A percentile compares a stretch with the other conserved stretches of the same genome.
These are phyloP conservation scores for Thalpophila matura DNA, from an alignment of 2,888 invertebrate genomes.

Conservation along the genomic window DNA sequence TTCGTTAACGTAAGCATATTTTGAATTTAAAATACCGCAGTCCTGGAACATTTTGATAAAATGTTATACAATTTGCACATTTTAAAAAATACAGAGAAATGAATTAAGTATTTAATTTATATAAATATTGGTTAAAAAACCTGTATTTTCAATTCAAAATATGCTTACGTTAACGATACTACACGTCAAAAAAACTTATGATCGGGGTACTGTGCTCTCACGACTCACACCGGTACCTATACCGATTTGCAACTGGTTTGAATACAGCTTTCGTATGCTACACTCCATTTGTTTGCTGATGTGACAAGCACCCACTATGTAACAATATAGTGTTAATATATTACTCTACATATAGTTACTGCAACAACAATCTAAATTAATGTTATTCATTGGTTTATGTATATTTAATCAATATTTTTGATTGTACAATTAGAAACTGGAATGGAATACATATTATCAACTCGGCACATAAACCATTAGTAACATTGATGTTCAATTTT, in stretches of 20 bases:
- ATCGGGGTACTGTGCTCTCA: too few species aligned
- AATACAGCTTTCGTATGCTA: conserved; percentile 2
- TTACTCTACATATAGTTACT: conserved; percentile 65
- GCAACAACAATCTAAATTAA: conserved; percentile 68
- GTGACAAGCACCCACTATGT: conserved; percentile 61
- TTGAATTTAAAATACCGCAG: too few species aligned
- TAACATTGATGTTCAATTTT: conserved; percentile 59
- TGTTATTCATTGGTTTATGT: conserved; percentile 63
- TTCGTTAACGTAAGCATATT: too few species aligned
- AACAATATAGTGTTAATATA: conserved; percentile 64
- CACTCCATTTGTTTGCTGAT: conserved; percentile 51
- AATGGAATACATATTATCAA: conserved; percentile 19
- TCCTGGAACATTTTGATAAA: too few species aligned
- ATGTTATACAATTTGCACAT: too few species aligned
- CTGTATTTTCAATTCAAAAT: too few species aligned
- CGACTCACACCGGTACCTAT: too few species aligned
- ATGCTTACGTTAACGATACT: too few species aligned
- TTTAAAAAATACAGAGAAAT: too few species aligned
- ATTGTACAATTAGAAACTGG: conserved; percentile 42
- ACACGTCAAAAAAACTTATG: too few species aligned
- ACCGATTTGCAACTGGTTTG: background rate
- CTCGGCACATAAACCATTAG: conserved; percentile 57
- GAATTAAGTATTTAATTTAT: too few species aligned
- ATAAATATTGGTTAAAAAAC: too few species aligned
- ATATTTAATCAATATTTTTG: conserved; percentile 52